These are phyloP conservation scores for Acrossocheilus wenchowensis DNA, from an alignment of 2,797 vertebrate genomes.

Conservation along the genomic window DNA sequence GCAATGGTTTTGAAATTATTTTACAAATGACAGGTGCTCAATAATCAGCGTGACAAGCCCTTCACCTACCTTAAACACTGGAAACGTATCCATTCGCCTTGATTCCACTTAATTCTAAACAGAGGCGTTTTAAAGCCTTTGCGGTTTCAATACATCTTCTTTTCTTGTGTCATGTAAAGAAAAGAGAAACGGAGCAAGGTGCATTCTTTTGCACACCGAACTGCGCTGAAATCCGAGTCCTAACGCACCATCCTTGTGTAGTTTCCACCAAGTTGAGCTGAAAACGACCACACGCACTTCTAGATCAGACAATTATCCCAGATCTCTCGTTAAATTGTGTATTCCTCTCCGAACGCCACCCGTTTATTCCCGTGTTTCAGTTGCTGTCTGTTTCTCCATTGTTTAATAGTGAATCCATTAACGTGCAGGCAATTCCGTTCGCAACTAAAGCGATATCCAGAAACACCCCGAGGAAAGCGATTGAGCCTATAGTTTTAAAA, in stretches of 20 bases:
- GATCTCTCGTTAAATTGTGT: slow-evolving; percentile 19
- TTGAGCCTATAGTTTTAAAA: slow-evolving; percentile 11
- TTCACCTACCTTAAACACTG: slow-evolving; percentile 60
- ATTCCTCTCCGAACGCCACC: slow-evolving; percentile 25
- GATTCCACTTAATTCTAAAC: slow-evolving; percentile 36
- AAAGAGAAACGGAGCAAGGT: slow-evolving; percentile 44
- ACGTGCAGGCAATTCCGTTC: background rate
- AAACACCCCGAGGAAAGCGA: background rate
- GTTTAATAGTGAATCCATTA: slow-evolving; percentile 29
- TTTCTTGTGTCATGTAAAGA: slow-evolving; percentile 37
- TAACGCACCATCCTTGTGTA: slow-evolving; percentile 37
- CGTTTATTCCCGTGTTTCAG: slow-evolving; percentile 21
- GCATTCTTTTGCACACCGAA: slow-evolving; percentile 43
- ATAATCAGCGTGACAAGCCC: background rate
- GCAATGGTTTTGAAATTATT: background rate
- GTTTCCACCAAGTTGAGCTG: slow-evolving; percentile 53
- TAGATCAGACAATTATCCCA: slow-evolving; percentile 43
- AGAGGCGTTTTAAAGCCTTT: slow-evolving; percentile 48
- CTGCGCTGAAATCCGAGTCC: slow-evolving; percentile 34
- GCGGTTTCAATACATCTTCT: slow-evolving; percentile 54
- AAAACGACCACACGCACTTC: slow-evolving; percentile 48
- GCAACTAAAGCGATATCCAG: slow-evolving; percentile 35
- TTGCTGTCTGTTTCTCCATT: slow-evolving; percentile 29
- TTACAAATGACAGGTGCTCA: background rate
- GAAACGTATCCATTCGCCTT: slow-evolving; percentile 55